Base-by-base conservation (phyloP, 2,888 invertebrate genomes). In the Rhodophaea formosa region DNA sequence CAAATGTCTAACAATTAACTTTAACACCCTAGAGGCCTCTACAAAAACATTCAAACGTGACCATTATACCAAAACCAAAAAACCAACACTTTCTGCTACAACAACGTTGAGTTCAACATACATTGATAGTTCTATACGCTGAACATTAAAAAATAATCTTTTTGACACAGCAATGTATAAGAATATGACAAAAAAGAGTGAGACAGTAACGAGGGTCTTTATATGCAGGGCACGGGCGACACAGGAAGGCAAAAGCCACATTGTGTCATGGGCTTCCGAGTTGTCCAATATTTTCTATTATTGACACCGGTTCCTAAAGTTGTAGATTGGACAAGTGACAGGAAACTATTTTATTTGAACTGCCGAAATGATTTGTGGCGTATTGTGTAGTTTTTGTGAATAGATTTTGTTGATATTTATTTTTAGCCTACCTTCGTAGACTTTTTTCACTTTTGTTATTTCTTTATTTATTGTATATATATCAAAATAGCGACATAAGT, bases 211-310 rank as follows among this genome's bases (percentile, higher is more conserved):
- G 68, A 69, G 60, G 68, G 67, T 62, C 81, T 88, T 72, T 75
- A 75, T 83, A 88, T 88, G 84, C 88, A 71, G 70, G 66, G 61
- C 84, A 78, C 80, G 80, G 62, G 57, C 63, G 62, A 60, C 63
- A 67, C 75, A 80, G 84, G 88, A 86, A 85, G 82, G 86, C 84
- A 81, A 84, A 86, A 84, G 75, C 82, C 84, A 79, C 84, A 84
- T 79, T 79, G 80, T 85, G 84, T 78, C 80, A 77, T 73, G 73
- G 77, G 80, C 82, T 85, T 86, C 84, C 85, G 82, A 83, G 66
- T 81, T 81, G 79, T 80, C 77, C 79, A 77, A 83, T 84, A 83
- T 86, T 83, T 51, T 82, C 77, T 82, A 82, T 84, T 85, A 86
- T 83, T 80, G 78, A 75, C 74, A 76, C 59, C 54, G 53, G 59